Conservation (phyloP, 2,797 vertebrate species). For the Echeneis naucrates region DNA sequence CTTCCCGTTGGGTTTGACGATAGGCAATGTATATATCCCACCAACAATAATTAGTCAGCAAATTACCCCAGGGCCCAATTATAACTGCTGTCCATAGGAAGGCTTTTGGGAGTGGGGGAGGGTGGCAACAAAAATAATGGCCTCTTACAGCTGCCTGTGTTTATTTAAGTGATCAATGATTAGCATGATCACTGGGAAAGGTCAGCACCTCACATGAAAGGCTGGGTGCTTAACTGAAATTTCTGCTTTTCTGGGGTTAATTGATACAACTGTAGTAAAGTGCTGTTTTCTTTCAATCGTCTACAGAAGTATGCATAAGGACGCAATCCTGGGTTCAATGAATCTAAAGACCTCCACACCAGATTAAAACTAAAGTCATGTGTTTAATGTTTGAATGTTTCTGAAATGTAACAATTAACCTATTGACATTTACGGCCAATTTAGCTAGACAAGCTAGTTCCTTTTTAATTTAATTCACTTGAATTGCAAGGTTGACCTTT, state of each 20-base stretch:
- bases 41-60: conserved; percentile 74
- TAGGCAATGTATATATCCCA: conserved; percentile 60
- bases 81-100: conserved; percentile 57
- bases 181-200: conserved; percentile 66
- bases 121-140: conserved; percentile 64
- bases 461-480: background rate
- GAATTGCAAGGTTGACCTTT: background rate
- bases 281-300: conserved; percentile 48
- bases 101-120: conserved; percentile 31
- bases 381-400: background rate
- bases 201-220: conserved; percentile 60
- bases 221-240: conserved; percentile 35
- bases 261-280: conserved; percentile 40
- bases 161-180: conserved; percentile 69
- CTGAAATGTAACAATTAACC: background rate
- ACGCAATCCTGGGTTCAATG: background rate
- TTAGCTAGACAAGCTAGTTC: background rate
- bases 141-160: conserved; percentile 56
- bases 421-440: background rate
- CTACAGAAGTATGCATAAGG: conserved; percentile 17
- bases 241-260: conserved; percentile 38
- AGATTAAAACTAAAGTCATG: background rate
- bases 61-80: conserved; percentile 73
- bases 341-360: conserved; percentile 2
- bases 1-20: conserved; percentile 57